phyloP scores from a whole-genome alignment of 2,797 vertebrate species.

The Coccyzus lansbergi region DNA sequence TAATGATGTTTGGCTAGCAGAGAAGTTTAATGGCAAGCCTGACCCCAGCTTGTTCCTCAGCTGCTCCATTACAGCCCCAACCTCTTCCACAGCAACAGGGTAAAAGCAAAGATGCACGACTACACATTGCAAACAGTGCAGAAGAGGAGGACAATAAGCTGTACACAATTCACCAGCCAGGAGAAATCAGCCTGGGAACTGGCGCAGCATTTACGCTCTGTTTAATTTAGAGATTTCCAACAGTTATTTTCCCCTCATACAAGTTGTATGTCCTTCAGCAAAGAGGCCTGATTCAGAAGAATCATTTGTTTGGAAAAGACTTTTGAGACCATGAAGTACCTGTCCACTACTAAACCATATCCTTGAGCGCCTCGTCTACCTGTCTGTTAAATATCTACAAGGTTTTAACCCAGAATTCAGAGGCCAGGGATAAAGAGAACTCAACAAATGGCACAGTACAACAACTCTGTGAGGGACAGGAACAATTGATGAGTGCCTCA shows the following conservation, averaged over 20 bases:
- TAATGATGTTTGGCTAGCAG: neutral
- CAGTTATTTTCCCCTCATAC: neutral
- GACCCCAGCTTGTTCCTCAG: neutral
- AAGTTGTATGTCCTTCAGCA: neutral
- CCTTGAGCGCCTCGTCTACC: too few species aligned
- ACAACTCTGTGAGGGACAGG: neutral
- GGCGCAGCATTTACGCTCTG: neutral
- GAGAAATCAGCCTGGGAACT: neutral
- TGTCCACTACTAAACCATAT: too few species aligned
- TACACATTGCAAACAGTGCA: neutral
- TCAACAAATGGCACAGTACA: neutral
- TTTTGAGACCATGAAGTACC: too few species aligned
- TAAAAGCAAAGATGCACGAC: neutral
- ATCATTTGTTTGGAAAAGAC: too few species aligned
- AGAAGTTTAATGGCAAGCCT: neutral
- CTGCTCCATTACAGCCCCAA: neutral
- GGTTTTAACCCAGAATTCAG: neutral
- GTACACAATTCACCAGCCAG: neutral
- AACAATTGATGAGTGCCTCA: neutral
- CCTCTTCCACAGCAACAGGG: neutral
- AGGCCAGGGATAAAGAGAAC: neutral
- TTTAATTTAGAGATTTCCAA: neutral
- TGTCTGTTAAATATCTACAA: too few species aligned
- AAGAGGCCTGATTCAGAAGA: neutral
- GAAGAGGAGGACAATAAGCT: neutral